A percentile compares a stretch with the other conserved stretches of the same genome.
These are phyloP conservation scores for Orbicella faveolata DNA, from an alignment of 64 coral and sea anemone species.

Conservation along the genomic window DNA sequence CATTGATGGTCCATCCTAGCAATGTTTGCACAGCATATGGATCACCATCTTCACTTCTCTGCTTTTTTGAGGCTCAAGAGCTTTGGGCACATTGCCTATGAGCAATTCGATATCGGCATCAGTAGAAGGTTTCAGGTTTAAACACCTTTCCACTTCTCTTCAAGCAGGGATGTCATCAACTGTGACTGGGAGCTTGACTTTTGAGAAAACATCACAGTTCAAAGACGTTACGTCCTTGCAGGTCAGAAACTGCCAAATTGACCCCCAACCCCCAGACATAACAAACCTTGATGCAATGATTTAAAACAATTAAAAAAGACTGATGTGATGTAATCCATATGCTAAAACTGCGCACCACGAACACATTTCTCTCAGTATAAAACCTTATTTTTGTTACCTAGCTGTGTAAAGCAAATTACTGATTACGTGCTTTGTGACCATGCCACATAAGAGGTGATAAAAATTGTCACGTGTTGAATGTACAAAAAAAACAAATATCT, in stretches of 20 bases:
- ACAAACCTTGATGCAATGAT: too few species aligned
- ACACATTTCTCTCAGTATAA: too few species aligned
- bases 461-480: too few species aligned
- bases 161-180: conserved; percentile 9
- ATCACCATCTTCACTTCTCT: conserved; percentile 21
- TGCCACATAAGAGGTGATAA: too few species aligned
- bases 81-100: conserved; percentile 51
- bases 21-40: conserved; percentile 38
- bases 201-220: conserved; percentile 46
- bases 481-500: too few species aligned
- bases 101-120: conserved; percentile 44
- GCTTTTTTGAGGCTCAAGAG: conserved; percentile 35
- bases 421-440: too few species aligned
- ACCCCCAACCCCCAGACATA: neutral
- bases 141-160: conserved; percentile 34
- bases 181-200: conserved; percentile 27
- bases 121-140: conserved; percentile 11
- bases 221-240: neutral
- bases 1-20: conserved; percentile 56
- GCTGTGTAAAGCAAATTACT: too few species aligned
- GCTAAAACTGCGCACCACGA: too few species aligned
- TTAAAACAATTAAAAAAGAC: too few species aligned
- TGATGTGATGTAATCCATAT: too few species aligned
- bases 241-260: conserved; percentile 29
- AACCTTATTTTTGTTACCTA: too few species aligned